A percentile compares a stretch with the other conserved stretches of the same genome.
Conservation (phyloP, 1,140 invertebrate genomes). For the Kradibia gibbosae region DNA sequence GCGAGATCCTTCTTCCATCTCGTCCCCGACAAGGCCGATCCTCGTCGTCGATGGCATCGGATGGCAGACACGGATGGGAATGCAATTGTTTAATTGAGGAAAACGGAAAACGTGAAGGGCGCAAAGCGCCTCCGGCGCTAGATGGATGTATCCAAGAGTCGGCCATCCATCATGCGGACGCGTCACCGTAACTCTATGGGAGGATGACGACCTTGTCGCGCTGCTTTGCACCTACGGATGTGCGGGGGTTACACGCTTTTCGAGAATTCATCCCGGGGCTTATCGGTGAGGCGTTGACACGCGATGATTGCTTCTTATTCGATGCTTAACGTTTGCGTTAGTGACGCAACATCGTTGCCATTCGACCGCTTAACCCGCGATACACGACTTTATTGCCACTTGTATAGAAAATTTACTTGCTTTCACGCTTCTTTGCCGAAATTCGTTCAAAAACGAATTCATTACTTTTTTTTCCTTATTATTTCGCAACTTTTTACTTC, state of each 20-base stretch:
- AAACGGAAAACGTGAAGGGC: slow-evolving; percentile 56
- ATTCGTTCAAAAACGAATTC: background rate
- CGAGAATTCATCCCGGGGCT: slow-evolving; percentile 52
- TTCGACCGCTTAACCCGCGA: background rate
- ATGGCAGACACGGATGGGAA: slow-evolving; percentile 59
- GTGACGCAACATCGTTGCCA: slow-evolving; percentile 50
- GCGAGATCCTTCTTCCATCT: slow-evolving; percentile 20
- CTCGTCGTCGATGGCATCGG: too few relatives aligned
- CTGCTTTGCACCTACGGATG: background rate
- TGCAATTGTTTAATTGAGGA: slow-evolving; percentile 67
- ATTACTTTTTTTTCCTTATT: slow-evolving; percentile 42
- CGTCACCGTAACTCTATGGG: slow-evolving; percentile 30
- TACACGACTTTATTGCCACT: background rate
- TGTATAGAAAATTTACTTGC: background rate
- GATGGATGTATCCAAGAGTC: slow-evolving; percentile 46
- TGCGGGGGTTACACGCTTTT: slow-evolving; percentile 19
- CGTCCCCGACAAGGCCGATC: too few relatives aligned
- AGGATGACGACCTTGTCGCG: background rate
- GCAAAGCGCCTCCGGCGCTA: background rate
- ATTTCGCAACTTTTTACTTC: background rate
- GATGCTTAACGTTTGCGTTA: slow-evolving; percentile 60
- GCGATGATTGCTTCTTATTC: slow-evolving; percentile 67
- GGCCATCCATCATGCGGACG: slow-evolving; percentile 61
- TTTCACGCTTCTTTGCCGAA: background rate
- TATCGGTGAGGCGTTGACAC: slow-evolving; percentile 55